Conservation (phyloP, 1,140 invertebrate species). For the Globodera rostochiensis region DNA sequence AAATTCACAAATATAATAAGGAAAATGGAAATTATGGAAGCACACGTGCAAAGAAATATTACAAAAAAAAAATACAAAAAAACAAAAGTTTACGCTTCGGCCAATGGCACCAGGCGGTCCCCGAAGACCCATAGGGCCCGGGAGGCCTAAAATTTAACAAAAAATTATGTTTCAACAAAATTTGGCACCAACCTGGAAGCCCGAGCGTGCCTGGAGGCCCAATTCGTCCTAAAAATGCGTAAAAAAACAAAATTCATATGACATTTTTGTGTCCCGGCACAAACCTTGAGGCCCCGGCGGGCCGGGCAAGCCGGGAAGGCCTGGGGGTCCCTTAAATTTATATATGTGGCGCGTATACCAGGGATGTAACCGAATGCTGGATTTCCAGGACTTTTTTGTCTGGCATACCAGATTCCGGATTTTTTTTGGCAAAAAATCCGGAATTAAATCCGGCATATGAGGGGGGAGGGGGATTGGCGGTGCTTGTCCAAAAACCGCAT, state of each 20-base stretch:
- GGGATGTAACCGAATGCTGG: too few species aligned
- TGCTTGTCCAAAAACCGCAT: too few species aligned
- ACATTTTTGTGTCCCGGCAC: background rate
- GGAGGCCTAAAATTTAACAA: conserved; percentile 41
- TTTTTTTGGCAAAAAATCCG: too few species aligned
- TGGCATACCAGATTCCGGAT: too few species aligned
- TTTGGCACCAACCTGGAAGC: background rate
- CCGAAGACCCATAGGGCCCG: conserved; percentile 58
- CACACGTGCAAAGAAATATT: conserved; percentile 33
- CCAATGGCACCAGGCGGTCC: conserved; percentile 50
- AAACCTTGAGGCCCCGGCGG: conserved; percentile 35
- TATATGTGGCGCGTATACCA: background rate
- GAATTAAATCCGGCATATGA: too few species aligned
- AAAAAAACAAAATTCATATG: background rate
- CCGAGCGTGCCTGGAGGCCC: conserved; percentile 37
- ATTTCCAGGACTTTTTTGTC: too few species aligned
- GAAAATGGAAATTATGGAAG: conserved; percentile 28
- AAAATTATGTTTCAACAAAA: background rate
- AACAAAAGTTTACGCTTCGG: conserved; percentile 23
- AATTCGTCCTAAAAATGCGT: background rate
- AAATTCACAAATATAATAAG: background rate
- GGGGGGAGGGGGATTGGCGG: too few species aligned
- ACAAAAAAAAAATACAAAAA: conserved; percentile 21
- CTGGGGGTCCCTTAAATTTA: conserved; percentile 40
- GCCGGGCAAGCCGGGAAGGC: conserved; percentile 49